A percentile compares a stretch with the other conserved stretches of the same genome.
phyloP scores from a whole-genome alignment of 2,113 vertebrate species.

The human (Homo sapiens) region GRCh38 chr15:48941501-48942000 shows the following conservation, averaged over 20 bases:
- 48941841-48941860: too few relatives aligned
- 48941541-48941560: neutral
- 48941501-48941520: neutral
- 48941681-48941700: neutral
- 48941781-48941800: too few relatives aligned
- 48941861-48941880: too few relatives aligned
- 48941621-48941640: neutral
- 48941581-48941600: neutral
- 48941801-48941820: too few relatives aligned
- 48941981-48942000: too few relatives aligned
- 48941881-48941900: too few relatives aligned
- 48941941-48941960: too few relatives aligned
- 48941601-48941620: neutral
- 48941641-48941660: slow-evolving; percentile 32
- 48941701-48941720: neutral
- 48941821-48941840: too few relatives aligned
- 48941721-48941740: neutral
- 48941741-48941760: neutral
- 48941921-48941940: too few relatives aligned
- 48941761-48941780: too few relatives aligned
- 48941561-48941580: neutral
- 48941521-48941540: neutral
- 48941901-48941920: too few relatives aligned
- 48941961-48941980: too few relatives aligned
- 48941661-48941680: neutral